Base-by-base conservation (phyloP, 2,113 vertebrate genomes). In the Gavialis gangeticus region DNA sequence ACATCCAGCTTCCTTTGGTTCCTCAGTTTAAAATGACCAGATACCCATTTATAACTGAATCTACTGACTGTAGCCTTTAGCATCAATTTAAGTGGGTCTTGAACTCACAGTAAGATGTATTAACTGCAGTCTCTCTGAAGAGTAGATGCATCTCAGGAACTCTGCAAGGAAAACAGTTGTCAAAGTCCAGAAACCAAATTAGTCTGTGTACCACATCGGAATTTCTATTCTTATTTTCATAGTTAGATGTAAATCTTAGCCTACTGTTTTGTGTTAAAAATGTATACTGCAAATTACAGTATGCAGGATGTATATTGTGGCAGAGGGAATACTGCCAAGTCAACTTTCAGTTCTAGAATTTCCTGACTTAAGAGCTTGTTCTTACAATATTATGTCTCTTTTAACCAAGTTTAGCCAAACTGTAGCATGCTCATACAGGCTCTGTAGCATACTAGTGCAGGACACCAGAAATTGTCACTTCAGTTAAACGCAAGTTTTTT, bases 151-250 rank as follows among this genome's bases (percentile, higher is more conserved):
- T 67, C 64, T 67, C n/a, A 67, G 46, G 46, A n/a, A 67, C 14
- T 30, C 37, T 73, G 59, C 56, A 75, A 78, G 59, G 27, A n/a
- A 83, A 86, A 90, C 24, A 84, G 7, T 7, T 84, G 17, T 25
- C 11, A 54, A 83, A 93, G 79, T 12, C 30, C 46, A 0, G 3
- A 46, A 87, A 5, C 54, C 75, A 85, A 28, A 87, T 77, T 69
- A 4, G 2, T 11, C 0, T 0, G 4, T 63, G 28, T 28, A 82
- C 24, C 86, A 46, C 76, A 9, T 27, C n/a, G 15, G 10, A 0
- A 13, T 67, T 93, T 85, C 59, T 85, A 46, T n/a, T 30, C 37
- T 1, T 10, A 46, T 46, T 46, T 73, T 37, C 21, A 6, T 73
- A 37, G 5, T 73, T 46, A 46, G 46, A 73, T 46, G 22, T 37